Percentiles rank a stretch among this genome's conserved stretches.
Conservation (phyloP, 35 echinoderm and acorn worm species). For the Strongylocentrotus purpuratus region DNA sequence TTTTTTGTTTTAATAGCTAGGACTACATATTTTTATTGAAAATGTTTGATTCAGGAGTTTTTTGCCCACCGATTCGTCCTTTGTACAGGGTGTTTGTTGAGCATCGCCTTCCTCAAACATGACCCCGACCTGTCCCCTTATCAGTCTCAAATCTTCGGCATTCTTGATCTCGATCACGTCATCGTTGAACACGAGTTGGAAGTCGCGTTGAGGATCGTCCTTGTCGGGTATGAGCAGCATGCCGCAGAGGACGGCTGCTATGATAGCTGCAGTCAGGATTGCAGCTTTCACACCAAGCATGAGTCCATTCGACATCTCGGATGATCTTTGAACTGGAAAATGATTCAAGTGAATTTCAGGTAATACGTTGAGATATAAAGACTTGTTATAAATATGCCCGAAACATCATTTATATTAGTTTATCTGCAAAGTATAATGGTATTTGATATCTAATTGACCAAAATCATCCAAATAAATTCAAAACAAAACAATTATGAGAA, state of each 20-base stretch:
- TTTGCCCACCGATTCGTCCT: neutral
- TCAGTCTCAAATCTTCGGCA: neutral
- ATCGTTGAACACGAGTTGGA: neutral
- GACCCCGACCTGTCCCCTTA: constrained; percentile 6
- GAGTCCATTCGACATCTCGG: neutral
- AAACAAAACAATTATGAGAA: too few relatives aligned
- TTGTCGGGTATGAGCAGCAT: constrained; percentile 7
- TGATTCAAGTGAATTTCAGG: too few relatives aligned
- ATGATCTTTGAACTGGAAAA: neutral
- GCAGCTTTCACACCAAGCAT: neutral
- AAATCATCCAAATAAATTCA: too few relatives aligned
- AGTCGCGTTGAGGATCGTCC: neutral
- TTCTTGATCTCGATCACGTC: neutral
- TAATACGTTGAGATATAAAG: too few relatives aligned
- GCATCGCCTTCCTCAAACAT: neutral
- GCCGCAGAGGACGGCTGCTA: constrained; percentile 28
- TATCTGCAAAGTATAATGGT: too few relatives aligned
- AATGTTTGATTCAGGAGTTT: too few relatives aligned
- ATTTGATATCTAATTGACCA: too few relatives aligned
- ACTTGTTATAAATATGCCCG: too few relatives aligned
- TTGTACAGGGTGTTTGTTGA: constrained; percentile 2
- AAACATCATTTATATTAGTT: too few relatives aligned
- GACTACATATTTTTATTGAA: too few relatives aligned
- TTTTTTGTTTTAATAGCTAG: neutral
- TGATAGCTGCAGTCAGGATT: neutral